Evolutionary conservation across 1,140 invertebrate species (phyloP), one percentile per base, ranked within the genome.

Genomic region (Panonychus citri): DNA sequence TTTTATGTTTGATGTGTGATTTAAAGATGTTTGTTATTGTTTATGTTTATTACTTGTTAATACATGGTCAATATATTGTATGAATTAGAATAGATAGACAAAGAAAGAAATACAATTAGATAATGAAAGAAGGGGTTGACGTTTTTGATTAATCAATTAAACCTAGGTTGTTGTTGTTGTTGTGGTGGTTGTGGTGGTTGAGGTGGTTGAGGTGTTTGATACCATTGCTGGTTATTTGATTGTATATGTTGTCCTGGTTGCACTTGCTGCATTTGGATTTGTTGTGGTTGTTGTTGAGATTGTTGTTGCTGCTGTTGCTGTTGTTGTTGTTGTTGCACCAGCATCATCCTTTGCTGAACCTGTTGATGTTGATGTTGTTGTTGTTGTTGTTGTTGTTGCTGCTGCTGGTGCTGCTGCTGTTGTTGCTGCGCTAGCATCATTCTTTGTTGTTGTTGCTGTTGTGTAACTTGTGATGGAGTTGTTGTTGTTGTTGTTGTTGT

Each of bases 321-420:
- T 10, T n/a, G n/a, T 19, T 34, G 30, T 34, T 5, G 30, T 34
- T 34, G 30, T n/a, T n/a, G n/a, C n/a, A n/a, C n/a, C n/a, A n/a
- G n/a, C n/a, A n/a, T n/a, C n/a, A n/a, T n/a, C n/a, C n/a, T n/a
- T n/a, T n/a, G n/a, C n/a, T n/a, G n/a, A 5, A 21, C 15, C 43
- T 59, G 57, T 19, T 10, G 27, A 39, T 52, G 57, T 27, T 54
- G n/a, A 49, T 46, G 57, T 15, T 59, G 63, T 27, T 57, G 54
- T 26, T 59, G 30, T 27, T 30, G 26, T 25, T 54, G 57, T 40
- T 56, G 53, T 25, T 49, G 53, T 17, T 26, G 48, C 30, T 60
- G 55, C 21, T 25, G 26, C 28, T 39, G 49, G 5, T 50, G 49
- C 27, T 25, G 10, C 27, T 51, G 49, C 48, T 27, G 30, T 34